These are phyloP conservation scores for Lethenteron camtschaticum DNA, from an alignment of 2,113 vertebrate species.

Conservation along the genomic window DNA sequence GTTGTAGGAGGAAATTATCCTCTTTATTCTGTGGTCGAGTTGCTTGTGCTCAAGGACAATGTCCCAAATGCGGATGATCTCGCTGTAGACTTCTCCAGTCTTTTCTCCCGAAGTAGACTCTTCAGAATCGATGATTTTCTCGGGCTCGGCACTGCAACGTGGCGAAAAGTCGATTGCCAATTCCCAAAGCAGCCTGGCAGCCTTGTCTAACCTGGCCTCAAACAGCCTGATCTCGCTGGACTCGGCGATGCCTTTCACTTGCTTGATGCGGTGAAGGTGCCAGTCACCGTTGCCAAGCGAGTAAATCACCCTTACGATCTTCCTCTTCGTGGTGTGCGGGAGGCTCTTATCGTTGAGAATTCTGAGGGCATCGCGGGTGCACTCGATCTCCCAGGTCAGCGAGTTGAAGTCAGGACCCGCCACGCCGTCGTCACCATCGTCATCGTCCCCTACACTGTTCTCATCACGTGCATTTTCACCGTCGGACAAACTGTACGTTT, in stretches of 20 bases:
- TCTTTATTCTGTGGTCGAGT: slow-evolving; percentile 21
- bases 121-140: slow-evolving; percentile 26
- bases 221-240: slow-evolving; percentile 31
- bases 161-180: slow-evolving; percentile 43
- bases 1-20: slow-evolving; percentile 30
- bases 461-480: not conserved
- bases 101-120: slow-evolving; percentile 12
- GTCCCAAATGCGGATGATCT: slow-evolving; percentile 48
- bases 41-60: slow-evolving; percentile 35
- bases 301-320: slow-evolving; percentile 27
- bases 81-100: slow-evolving; percentile 29
- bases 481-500: not conserved
- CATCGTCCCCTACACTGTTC: not conserved
- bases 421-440: slow-evolving; percentile 17
- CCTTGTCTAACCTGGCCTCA: slow-evolving; percentile 37
- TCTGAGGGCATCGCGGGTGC: slow-evolving; percentile 33
- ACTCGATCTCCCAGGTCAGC: slow-evolving; percentile 50
- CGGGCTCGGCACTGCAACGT: slow-evolving; percentile 33
- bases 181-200: slow-evolving; percentile 39
- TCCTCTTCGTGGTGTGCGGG: slow-evolving; percentile 27
- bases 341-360: slow-evolving; percentile 27
- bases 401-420: slow-evolving; percentile 30
- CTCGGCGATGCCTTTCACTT: slow-evolving; percentile 18
- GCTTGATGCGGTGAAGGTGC: slow-evolving; percentile 30
- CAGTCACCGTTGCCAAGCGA: slow-evolving; percentile 38